Base-by-base conservation (phyloP, 2,888 invertebrate species). In the Neocrepidodera transversa region DNA sequence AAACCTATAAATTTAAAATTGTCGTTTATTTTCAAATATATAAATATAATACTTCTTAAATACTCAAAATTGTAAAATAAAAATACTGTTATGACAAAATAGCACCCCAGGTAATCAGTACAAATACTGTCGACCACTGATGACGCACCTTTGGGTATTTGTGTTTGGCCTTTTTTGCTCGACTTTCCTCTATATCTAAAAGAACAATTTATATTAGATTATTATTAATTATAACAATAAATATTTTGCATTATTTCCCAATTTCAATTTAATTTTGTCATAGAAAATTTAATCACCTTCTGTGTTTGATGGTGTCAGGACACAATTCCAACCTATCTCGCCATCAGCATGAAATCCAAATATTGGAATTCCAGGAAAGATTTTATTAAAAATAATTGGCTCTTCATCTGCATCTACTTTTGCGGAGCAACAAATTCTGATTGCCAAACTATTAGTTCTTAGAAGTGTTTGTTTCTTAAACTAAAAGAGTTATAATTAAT, bases 301-400 rank as follows among this genome's bases (percentile, higher is more conserved):
- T 6, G 20, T 11, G 2, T 58, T 48, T 13, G 42, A 20, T 13
- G 49, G 32, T 10, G 43, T 28, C 10, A 50, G 53, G 48, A 65
- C 54, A 50, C 68, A 65, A 65, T 76, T 68, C 76, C 76, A 77
- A 30, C 77, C 78, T 40, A 77, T 68, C 66, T 76, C 77, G 6
- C 77, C 76, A 63, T 70, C 69, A 11, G 70, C 75, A 60, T 75
- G 71, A 26, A 76, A 58, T 2, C 75, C 74, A 17, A 77, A 52
- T 4, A 76, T 18, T 2, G 75, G 72, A 10, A 71, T 68, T 28
- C 62, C 62, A 6, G 73, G 74, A 58, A 75, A 75, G 45, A 72
- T 47, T 61, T 68, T 68, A 54, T 58, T 65, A 45, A 75, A 74
- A 16, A 73, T 56, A 6, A 59, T 18, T 1, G 69, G 60, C 62